These are phyloP conservation scores for Philaethria dido DNA, from an alignment of 2,888 invertebrate genomes.

Conservation along the genomic window DNA sequence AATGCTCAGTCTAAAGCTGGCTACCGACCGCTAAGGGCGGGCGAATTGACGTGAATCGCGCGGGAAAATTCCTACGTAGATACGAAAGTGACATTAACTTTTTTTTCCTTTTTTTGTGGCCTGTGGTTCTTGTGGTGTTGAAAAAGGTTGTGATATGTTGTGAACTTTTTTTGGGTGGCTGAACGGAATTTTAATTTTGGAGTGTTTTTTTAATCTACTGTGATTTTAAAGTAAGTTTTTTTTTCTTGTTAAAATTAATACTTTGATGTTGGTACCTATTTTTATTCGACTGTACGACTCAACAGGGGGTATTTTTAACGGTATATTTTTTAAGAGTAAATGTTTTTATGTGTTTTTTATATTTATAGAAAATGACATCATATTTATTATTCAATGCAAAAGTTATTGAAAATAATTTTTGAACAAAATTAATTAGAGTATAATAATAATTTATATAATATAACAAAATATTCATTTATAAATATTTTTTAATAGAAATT, in stretches of 20 bases:
- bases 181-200: conserved; percentile 9
- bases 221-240: conserved; percentile 4
- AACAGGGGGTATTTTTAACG: too few relatives aligned
- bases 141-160: conserved; percentile 3
- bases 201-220: neutral
- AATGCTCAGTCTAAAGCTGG: conserved; percentile 44
- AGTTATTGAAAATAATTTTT: too few relatives aligned
- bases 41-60: conserved; percentile 27
- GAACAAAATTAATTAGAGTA: too few relatives aligned
- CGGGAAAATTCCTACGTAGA: conserved; percentile 20
- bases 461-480: too few relatives aligned
- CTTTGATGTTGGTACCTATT: too few relatives aligned
- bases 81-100: conserved; percentile 27
- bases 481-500: too few relatives aligned
- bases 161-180: neutral
- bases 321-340: too few relatives aligned
- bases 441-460: too few relatives aligned
- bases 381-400: too few relatives aligned
- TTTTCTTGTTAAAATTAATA: neutral
- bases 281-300: too few relatives aligned
- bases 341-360: too few relatives aligned
- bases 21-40: conserved; percentile 42
- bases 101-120: conserved; percentile 6
- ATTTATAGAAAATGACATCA: too few relatives aligned
- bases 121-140: conserved; percentile 14